Base-by-base conservation (phyloP, 2,888 invertebrate species). In the Drosophila hamatofila region DNA sequence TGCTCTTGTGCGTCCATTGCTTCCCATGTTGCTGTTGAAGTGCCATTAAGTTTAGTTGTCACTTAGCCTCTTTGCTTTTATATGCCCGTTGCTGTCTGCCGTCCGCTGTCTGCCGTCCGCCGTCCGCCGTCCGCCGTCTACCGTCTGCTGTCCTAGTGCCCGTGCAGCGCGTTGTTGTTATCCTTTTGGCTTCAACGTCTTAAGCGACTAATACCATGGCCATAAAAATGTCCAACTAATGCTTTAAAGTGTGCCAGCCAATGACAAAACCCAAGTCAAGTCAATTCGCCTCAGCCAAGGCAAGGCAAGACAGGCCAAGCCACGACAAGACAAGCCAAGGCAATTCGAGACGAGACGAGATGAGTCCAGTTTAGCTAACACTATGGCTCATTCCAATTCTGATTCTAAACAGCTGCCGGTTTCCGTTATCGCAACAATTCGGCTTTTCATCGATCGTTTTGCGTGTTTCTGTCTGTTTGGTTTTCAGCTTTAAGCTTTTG, bases 41-140 rank as follows among this genome's bases (percentile, higher is more conserved):
- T 91, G 91, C 90, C 91, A 91, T 91, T 91, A 91, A 91, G 91
- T 87, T 91, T 90, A 90, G 89, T 89, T 91, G 91, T 90, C 91
- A 91, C 91, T 91, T 91, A 91, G 91, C 91, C 91, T 89, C 91
- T 91, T 90, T 91, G 83, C 84, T 90, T 90, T 88, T 86, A 90
- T 88, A 83, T 86, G 90, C 73, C 76, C 67, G 72, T 56, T 54
- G 66, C 42, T 55, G 68, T 63, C 68, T 41, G 37, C 21, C 33
- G 56, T 55, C 71, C 54, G 55, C 49, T 64, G 57, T 52, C 56
- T 2, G 14, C 16, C 55, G 9, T 8, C 54, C n/a, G 60, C 30
- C 48, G 68, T 63, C 68, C 41, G 41, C n/a, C 21, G 56, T 55
- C 68, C 57, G 58, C 49, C 64, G 57, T 48, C 56, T 16, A 4